A percentile compares a stretch with the other conserved stretches of the same genome.
Evolutionary conservation across 2,797 vertebrate species (phyloP).

Genomic region (Dryobates pubescens): DNA sequence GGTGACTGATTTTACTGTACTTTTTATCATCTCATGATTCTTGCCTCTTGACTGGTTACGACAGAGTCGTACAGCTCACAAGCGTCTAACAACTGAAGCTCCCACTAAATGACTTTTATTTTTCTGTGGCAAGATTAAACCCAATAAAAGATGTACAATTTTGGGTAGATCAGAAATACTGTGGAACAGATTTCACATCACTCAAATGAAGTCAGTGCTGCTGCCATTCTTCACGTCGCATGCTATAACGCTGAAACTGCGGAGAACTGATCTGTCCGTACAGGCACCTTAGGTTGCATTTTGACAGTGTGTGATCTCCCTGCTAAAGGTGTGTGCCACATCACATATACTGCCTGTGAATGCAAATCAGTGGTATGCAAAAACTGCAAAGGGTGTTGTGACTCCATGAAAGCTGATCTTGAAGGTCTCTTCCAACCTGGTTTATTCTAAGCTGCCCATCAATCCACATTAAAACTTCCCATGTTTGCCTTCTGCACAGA

Average conservation of each 20-base stretch:
- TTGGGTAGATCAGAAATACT: not conserved
- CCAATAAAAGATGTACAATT: not conserved
- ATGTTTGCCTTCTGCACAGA: slow-evolving; percentile 47
- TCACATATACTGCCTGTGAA: slow-evolving; percentile 1
- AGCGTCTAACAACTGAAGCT: not conserved
- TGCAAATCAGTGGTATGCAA: not conserved
- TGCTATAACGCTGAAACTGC: not conserved
- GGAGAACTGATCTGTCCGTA: not conserved
- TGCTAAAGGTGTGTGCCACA: not conserved
- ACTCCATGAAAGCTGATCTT: slow-evolving; percentile 37
- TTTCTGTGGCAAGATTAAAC: not conserved
- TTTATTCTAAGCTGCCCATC: too few relatives aligned
- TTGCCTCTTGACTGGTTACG: not conserved
- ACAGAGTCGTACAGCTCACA: not conserved
- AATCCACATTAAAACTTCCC: slow-evolving; percentile 51
- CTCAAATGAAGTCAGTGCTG: not conserved
- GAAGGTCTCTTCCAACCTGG: too few relatives aligned
- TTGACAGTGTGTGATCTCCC: not conserved
- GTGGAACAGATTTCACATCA: not conserved
- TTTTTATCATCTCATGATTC: not conserved
- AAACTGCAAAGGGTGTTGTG: slow-evolving; percentile 2
- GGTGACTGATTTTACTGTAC: not conserved
- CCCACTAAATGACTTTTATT: not conserved
- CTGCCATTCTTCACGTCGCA: not conserved
- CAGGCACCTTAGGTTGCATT: not conserved